phyloP scores from a whole-genome alignment of 2,797 vertebrate genomes.

The Acomys russatus region DNA sequence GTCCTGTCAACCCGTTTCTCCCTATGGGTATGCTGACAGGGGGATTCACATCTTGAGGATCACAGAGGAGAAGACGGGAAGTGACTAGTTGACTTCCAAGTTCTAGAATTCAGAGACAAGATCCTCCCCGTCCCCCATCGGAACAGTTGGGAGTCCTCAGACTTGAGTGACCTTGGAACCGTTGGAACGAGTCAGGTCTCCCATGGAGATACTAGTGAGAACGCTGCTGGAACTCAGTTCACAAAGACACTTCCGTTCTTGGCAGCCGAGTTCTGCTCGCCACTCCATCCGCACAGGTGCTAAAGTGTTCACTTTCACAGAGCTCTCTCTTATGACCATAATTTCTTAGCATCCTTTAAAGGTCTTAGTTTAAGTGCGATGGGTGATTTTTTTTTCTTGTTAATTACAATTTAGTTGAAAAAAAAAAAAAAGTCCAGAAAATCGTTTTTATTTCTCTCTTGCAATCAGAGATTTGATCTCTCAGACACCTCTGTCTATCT shows the following conservation, averaged over 20 bases:
- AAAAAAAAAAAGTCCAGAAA: not conserved
- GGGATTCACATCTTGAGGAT: not conserved
- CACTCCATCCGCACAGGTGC: not conserved
- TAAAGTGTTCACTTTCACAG: not conserved
- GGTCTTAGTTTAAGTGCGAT: not conserved
- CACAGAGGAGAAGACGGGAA: not conserved
- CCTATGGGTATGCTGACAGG: not conserved
- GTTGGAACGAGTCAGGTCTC: not conserved
- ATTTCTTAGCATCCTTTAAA: slow-evolving; percentile 1
- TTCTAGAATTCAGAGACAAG: slow-evolving; percentile 42
- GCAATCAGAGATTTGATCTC: not conserved
- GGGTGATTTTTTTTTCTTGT: slow-evolving; percentile 32
- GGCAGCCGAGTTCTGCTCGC: not conserved
- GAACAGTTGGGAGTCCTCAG: not conserved
- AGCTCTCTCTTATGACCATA: not conserved
- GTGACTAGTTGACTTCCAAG: not conserved
- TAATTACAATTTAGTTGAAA: not conserved
- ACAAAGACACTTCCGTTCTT: not conserved
- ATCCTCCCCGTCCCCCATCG: no score
- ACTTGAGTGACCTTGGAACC: not conserved
- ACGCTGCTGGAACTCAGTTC: not conserved
- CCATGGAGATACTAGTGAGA: not conserved
- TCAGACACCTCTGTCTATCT: not conserved
- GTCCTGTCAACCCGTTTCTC: not conserved
- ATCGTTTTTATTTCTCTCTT: not conserved